These are phyloP conservation scores for Paramormyrops hopkinsi DNA, from an alignment of 2,797 vertebrate species.

Conservation along the genomic window DNA sequence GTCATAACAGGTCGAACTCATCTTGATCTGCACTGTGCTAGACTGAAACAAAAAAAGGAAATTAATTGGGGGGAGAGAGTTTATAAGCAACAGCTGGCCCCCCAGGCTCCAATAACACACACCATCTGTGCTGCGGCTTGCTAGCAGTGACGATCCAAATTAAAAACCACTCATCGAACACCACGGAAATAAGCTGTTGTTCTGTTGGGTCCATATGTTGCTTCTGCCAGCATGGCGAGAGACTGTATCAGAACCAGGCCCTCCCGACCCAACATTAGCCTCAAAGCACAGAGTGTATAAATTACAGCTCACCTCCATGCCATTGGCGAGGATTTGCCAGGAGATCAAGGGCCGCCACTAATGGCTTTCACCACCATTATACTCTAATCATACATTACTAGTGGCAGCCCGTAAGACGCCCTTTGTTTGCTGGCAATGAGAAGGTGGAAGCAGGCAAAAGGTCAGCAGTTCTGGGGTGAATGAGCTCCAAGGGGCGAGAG, in stretches of 20 bases:
- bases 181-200: constrained; percentile 72
- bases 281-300: background rate
- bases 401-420: background rate
- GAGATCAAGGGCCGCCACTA: background rate
- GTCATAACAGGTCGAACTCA: constrained; percentile 87
- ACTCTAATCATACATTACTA: background rate
- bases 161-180: constrained; percentile 75
- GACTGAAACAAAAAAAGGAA: constrained; percentile 28
- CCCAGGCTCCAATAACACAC: constrained; percentile 68
- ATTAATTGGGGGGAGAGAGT: constrained; percentile 52
- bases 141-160: constrained; percentile 84
- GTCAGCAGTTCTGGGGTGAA: background rate
- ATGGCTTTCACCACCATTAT: background rate
- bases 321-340: background rate
- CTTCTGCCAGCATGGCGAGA: constrained; percentile 33
- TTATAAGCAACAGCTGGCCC: constrained; percentile 82
- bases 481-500: background rate
- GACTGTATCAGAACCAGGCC: constrained; percentile 32
- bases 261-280: background rate
- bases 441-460: background rate
- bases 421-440: background rate
- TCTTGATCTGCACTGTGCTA: constrained; percentile 72
- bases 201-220: constrained; percentile 64
- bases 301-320: background rate
- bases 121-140: constrained; percentile 79